These are phyloP conservation scores for Augochlora pura DNA, from an alignment of 1,140 invertebrate species.

Conservation along the genomic window DNA sequence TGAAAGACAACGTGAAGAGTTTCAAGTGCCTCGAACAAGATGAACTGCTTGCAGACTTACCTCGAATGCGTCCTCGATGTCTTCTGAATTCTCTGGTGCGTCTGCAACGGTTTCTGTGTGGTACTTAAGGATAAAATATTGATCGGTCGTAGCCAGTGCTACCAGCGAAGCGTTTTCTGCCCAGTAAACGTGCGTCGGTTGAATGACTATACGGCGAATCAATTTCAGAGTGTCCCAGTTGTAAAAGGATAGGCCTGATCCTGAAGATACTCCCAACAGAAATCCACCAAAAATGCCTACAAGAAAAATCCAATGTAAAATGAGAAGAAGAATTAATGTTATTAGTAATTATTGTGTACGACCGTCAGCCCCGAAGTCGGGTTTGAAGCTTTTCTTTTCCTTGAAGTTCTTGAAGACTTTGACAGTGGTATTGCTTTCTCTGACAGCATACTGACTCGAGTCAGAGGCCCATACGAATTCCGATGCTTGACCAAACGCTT, in stretches of 20 bases:
- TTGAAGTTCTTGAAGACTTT: slow-evolving; percentile 99
- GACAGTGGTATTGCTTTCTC: slow-evolving; percentile 94
- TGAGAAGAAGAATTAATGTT: not conserved
- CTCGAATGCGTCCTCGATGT: slow-evolving; percentile 98
- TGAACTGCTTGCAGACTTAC: slow-evolving; percentile 78
- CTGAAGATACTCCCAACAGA: slow-evolving; percentile 96
- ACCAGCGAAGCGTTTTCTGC: slow-evolving; percentile 97
- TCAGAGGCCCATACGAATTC: slow-evolving; percentile 99
- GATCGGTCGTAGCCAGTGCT: slow-evolving; percentile 96
- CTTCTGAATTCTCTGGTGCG: slow-evolving; percentile 91
- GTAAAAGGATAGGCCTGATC: slow-evolving; percentile 96
- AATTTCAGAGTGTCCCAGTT: slow-evolving; percentile 98
- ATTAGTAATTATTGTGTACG: slow-evolving; percentile 56
- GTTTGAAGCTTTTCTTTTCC: slow-evolving; percentile 96
- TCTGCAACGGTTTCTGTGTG: slow-evolving; percentile 88
- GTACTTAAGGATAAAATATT: slow-evolving; percentile 97
- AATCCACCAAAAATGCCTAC: slow-evolving; percentile 96
- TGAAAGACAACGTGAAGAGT: slow-evolving; percentile 68
- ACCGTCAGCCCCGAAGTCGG: slow-evolving; percentile 97
- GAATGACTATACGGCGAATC: slow-evolving; percentile 96
- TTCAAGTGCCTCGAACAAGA: no score
- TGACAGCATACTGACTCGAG: slow-evolving; percentile 95
- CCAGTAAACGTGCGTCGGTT: slow-evolving; percentile 97
- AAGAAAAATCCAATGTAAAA: slow-evolving; percentile 52
- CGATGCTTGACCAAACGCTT: slow-evolving; percentile 98